phyloP scores from a whole-genome alignment of 2,113 vertebrate species.

The Xenopus borealis region DNA sequence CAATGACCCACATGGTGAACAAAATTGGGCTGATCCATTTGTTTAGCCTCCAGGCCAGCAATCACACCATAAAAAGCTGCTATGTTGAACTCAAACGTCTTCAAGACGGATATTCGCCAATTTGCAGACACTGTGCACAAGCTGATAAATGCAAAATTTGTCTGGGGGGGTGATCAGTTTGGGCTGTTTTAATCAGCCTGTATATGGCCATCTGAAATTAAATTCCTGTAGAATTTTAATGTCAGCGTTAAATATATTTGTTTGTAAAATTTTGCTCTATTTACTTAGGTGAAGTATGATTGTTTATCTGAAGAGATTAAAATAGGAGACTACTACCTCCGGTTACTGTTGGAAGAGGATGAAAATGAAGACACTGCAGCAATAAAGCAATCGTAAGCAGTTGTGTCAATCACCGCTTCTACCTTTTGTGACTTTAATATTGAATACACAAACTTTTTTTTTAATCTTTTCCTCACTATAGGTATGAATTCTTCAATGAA shows the following conservation, averaged over 20 bases:
- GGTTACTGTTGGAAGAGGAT: slow-evolving; percentile 91
- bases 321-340: slow-evolving; percentile 97
- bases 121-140: too few relatives aligned
- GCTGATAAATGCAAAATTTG: too few relatives aligned
- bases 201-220: too few relatives aligned
- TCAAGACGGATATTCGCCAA: too few relatives aligned
- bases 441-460: slow-evolving; percentile 13
- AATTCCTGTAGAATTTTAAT: too few relatives aligned
- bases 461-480: slow-evolving; percentile 49
- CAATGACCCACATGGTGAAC: too few relatives aligned
- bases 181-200: too few relatives aligned
- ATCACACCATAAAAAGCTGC: too few relatives aligned
- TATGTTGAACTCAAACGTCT: too few relatives aligned
- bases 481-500: slow-evolving; percentile 98
- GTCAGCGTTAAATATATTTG: neutral
- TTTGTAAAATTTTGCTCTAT: slow-evolving; percentile 7
- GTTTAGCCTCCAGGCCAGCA: too few relatives aligned
- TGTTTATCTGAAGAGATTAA: slow-evolving; percentile 97
- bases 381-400: slow-evolving; percentile 94
- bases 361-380: slow-evolving; percentile 88
- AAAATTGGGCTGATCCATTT: too few relatives aligned
- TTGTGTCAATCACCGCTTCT: neutral
- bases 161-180: too few relatives aligned
- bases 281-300: slow-evolving; percentile 88
- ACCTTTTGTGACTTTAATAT: slow-evolving; percentile 12